A percentile compares a stretch with the other conserved stretches of the same genome.
phyloP scores from a whole-genome alignment of 2,888 invertebrate species.

The Noctua janthina region DNA sequence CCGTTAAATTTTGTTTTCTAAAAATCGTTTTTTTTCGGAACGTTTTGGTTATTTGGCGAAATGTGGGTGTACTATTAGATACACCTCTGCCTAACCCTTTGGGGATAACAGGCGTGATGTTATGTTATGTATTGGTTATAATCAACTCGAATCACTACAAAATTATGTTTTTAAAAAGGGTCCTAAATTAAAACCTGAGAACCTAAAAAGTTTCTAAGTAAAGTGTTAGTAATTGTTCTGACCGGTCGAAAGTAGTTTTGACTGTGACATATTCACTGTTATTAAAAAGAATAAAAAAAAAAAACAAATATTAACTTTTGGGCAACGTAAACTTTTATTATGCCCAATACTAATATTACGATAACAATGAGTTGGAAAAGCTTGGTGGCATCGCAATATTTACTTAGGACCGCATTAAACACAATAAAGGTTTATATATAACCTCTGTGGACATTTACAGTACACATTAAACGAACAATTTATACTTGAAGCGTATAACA shows the following conservation, averaged over 20 bases:
- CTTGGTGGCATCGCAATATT: conserved; percentile 22
- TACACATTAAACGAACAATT: conserved; percentile 8
- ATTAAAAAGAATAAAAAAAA: background rate
- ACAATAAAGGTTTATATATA: conserved; percentile 2
- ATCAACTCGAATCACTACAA: background rate
- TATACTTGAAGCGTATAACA: conserved; percentile 1
- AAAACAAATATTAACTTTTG: background rate
- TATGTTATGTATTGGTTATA: background rate
- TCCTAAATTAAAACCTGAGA: background rate
- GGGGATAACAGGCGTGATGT: too few relatives aligned
- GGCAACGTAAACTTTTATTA: background rate
- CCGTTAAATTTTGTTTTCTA: background rate
- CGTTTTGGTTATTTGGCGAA: background rate
- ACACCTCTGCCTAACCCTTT: too few relatives aligned
- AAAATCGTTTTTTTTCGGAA: background rate
- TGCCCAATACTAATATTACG: background rate
- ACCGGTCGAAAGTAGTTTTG: background rate
- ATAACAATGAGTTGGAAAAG: conserved; percentile 9
- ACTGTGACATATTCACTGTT: background rate
- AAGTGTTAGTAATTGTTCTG: background rate
- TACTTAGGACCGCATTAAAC: conserved; percentile 29
- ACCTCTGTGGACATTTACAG: background rate
- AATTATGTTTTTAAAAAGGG: too few relatives aligned
- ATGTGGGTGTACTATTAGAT: too few relatives aligned
- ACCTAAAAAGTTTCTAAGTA: too few relatives aligned